Base-by-base conservation (phyloP, 2,113 vertebrate genomes). In the Ia io region DNA sequence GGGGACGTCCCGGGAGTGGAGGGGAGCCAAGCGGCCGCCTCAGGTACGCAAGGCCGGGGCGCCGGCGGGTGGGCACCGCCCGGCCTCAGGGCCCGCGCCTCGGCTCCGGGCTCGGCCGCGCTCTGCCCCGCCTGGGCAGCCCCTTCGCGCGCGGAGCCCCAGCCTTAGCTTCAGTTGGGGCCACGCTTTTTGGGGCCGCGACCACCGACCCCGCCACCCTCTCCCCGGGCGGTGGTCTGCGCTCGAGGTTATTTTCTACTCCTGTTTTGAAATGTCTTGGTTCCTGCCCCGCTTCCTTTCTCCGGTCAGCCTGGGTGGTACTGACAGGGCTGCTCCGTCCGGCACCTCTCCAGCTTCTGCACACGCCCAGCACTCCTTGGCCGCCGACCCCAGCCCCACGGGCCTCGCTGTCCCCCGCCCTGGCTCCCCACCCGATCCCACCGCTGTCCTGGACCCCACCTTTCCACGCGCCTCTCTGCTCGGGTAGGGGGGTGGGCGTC, bases 31-130 rank as follows among this genome's bases (percentile, higher is more conserved):
- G 88, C 49, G 78, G 90, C 96, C 47, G 79, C 80, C 80, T 67
- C 95, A 97, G 95, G 96, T 97, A 97, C 78, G 97, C 93, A 92
- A 59, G 61, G 73, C 92, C 61, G 17, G 70, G 94, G 42, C 32
- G 47, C 56, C 35, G 83, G 85, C 59, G 70, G 84, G 71, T 18
- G 95, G 83, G 61, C 40, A 69, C 88, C 71, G 13, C 63, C 88
- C 61, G 35, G 88, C 80, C n/a, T 70, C 40, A 2, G 93, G 94
- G 82, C 67, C 88, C 71, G 56, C 94, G 5, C 37, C n/a, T 42
- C 69, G 70, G 87, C 59, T 71, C 70, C 30, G 53, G 22, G 22
- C 37, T 56, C 12, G 25, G 80, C 51, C 25, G 65, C n/a, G 14
- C 71, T 70, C 69, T 17, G 77, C 76, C 79, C 47, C 35, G 10